Base-by-base conservation (phyloP, 2,113 vertebrate species). In the Odobenus rosmarus region DNA sequence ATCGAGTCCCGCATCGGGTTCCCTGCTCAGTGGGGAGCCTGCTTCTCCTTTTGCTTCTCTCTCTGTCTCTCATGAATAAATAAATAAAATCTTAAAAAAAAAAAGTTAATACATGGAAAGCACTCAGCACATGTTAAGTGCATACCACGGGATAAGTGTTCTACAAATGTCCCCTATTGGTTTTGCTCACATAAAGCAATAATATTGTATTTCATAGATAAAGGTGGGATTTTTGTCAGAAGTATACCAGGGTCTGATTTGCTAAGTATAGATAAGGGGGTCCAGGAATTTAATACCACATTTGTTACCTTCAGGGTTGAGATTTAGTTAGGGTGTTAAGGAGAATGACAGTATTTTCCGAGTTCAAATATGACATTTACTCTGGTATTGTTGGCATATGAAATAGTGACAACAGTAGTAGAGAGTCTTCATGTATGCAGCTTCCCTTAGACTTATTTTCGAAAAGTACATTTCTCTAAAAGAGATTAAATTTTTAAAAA, bases 281-380 rank as follows among this genome's bases (percentile, higher is more conserved):
- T n/a, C 51, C 39, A 64, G 57, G 46, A 85, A 92, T 89, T 95
- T 93, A 80, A 31, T 72, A 72, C 62, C 24, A 42, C 13, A 36
- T 89, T 76, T 92, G 24, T 53, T 72, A 72, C 69, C 57, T 94
- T 92, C 67, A 92, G 46, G 49, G 55, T 7, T 80, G 55, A 88
- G 49, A 87, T 82, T 95, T 21, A 49, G 5, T 69, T 82, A 92
- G 53, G 4, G 33, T 94, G 26, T 62, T 76, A 74, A 69, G 77
- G 53, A 91, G 57, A 88, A 94, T 88, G 46, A 46, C 5, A n/a
- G 26, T 93, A 31, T 89, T 89, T 94, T 86, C 59, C 86, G 18
- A 31, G 79, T 72, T 83, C 71, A 23, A 85, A 55, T 87, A 61
- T 72, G 61, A 81, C 42, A 39, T n/a, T 86, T 31, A 92, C 2